phyloP scores from a whole-genome alignment of 1,140 invertebrate species.

The Trissolcus basalis region DNA sequence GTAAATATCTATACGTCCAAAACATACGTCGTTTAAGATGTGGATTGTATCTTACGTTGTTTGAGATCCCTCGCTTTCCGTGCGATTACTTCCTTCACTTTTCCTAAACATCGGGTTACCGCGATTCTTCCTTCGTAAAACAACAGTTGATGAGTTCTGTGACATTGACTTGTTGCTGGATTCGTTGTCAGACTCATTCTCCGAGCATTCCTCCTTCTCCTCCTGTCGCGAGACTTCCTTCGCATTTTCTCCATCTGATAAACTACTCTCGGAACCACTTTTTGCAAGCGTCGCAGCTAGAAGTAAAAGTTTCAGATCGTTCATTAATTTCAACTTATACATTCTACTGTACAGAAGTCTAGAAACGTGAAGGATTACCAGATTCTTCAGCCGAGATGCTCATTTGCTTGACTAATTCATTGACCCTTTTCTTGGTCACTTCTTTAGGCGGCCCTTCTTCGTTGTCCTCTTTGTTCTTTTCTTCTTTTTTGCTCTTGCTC shows the following conservation, averaged over 20 bases:
- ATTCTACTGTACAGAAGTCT: too few species aligned
- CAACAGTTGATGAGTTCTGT: slow-evolving; percentile 77
- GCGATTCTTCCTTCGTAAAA: slow-evolving; percentile 80
- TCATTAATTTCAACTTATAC: too few species aligned
- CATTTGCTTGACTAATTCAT: slow-evolving; percentile 87
- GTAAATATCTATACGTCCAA: too few species aligned
- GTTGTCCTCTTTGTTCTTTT: slow-evolving; percentile 68
- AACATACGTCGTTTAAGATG: too few species aligned
- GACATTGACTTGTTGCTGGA: slow-evolving; percentile 67
- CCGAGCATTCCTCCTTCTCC: slow-evolving; percentile 81
- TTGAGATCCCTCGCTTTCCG: slow-evolving; percentile 74
- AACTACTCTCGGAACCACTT: slow-evolving; percentile 89
- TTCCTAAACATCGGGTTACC: slow-evolving; percentile 82
- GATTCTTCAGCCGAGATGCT: slow-evolving; percentile 83
- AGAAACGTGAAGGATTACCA: too few species aligned
- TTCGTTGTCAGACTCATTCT: slow-evolving; percentile 74
- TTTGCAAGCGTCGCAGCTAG: slow-evolving; percentile 78
- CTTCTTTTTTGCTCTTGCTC: slow-evolving; percentile 69
- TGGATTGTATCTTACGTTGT: slow-evolving; percentile 55
- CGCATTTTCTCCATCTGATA: slow-evolving; percentile 84
- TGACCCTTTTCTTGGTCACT: slow-evolving; percentile 76
- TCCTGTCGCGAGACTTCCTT: slow-evolving; percentile 84
- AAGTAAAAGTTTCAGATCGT: not conserved
- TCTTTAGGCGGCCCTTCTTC: slow-evolving; percentile 65
- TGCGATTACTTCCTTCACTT: slow-evolving; percentile 79